Percentiles rank a stretch among this genome's conserved stretches.
These are phyloP conservation scores for Coronaproctus castanopsis DNA, from an alignment of 2,888 invertebrate species.

Conservation along the genomic window DNA sequence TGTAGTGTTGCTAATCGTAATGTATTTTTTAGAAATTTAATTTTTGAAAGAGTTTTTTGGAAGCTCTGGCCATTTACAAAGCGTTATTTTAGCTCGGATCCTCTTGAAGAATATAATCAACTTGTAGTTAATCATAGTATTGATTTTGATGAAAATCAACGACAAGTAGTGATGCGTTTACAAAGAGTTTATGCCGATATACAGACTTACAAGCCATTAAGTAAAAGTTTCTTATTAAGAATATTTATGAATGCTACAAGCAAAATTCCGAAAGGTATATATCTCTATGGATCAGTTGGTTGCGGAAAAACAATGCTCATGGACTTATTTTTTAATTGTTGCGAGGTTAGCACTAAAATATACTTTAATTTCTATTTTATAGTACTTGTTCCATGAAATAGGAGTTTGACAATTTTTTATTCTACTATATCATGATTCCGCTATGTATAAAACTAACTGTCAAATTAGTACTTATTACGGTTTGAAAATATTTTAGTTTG, in stretches of 20 bases:
- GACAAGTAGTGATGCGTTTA: conserved; percentile 42
- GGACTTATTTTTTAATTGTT: conserved; percentile 85
- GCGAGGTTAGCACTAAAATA: conserved; percentile 31
- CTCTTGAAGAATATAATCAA: conserved; percentile 9
- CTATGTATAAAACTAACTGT: no score
- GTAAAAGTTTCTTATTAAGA: conserved; percentile 28
- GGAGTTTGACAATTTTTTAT: no score
- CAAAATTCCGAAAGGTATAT: conserved; percentile 53
- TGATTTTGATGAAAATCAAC: conserved; percentile 45
- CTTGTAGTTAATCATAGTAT: conserved; percentile 8
- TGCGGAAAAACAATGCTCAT: conserved; percentile 98
- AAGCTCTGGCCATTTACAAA: background rate
- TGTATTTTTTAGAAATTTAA: background rate
- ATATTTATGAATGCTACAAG: conserved; percentile 26
- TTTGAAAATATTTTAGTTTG: no score
- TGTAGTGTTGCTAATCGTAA: background rate
- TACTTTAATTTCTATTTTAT: no score
- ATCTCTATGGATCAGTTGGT: conserved; percentile 76
- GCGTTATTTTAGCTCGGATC: background rate
- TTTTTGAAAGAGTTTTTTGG: background rate
- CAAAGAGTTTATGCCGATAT: conserved; percentile 47
- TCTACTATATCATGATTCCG: no score
- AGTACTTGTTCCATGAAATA: no score
- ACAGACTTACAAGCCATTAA: conserved; percentile 35
- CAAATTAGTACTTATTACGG: no score